phyloP scores from a whole-genome alignment of 1,140 invertebrate species.

The Wiebesia pumilae region DNA sequence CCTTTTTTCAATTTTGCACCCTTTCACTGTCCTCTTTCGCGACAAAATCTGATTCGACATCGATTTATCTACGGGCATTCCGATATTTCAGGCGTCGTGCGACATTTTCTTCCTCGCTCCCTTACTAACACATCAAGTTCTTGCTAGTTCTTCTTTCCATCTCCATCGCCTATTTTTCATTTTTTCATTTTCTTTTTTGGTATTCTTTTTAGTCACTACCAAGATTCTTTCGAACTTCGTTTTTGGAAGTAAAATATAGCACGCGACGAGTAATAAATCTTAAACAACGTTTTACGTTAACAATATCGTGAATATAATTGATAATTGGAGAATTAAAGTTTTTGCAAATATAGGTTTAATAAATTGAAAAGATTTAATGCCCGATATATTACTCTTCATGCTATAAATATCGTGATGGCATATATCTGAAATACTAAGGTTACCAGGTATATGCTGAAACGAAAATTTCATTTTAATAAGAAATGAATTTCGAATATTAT shows the following conservation, averaged over 20 bases:
- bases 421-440: too few relatives aligned
- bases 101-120: constrained; percentile 54
- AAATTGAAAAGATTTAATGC: neutral
- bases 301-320: neutral
- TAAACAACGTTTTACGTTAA: neutral
- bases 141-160: constrained; percentile 47
- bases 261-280: constrained; percentile 11
- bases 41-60: constrained; percentile 73
- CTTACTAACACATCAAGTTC: constrained; percentile 22
- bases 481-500: too few relatives aligned
- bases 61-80: constrained; percentile 71
- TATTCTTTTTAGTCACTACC: too few relatives aligned
- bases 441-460: too few relatives aligned
- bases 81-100: constrained; percentile 61
- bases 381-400: neutral
- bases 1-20: constrained; percentile 46
- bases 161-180: constrained; percentile 41
- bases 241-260: constrained; percentile 12
- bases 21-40: constrained; percentile 47
- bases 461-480: too few relatives aligned
- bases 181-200: constrained; percentile 11
- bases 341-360: neutral
- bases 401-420: too few relatives aligned
- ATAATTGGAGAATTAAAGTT: neutral
- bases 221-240: constrained; percentile 30